Conservation (phyloP, 1,140 invertebrate genomes). For the Trichonephila clavata region DNA sequence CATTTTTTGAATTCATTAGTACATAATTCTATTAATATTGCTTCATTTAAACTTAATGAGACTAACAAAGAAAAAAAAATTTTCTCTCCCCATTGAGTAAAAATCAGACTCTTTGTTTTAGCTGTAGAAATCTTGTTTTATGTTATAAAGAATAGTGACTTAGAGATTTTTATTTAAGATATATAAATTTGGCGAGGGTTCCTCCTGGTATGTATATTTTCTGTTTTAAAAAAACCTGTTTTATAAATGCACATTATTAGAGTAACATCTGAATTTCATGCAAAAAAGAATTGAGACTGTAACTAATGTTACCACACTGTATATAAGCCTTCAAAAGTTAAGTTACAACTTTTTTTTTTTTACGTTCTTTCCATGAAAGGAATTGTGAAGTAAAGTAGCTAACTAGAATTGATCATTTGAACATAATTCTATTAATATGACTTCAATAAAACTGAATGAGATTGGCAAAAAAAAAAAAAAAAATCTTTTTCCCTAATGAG, state of each 20-base stretch:
- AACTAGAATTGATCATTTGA: not conserved
- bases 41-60: not conserved
- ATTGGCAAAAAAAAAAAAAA: not conserved
- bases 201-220: conserved; percentile 81
- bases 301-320: too few species aligned
- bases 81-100: too few species aligned
- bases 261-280: too few species aligned
- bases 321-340: too few species aligned
- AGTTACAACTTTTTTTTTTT: too few species aligned
- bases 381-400: too few species aligned
- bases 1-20: not conserved
- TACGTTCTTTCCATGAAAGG: too few species aligned
- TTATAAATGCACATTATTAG: too few species aligned
- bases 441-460: not conserved
- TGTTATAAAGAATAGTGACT: conserved; percentile 84
- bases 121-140: conserved; percentile 80
- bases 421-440: not conserved
- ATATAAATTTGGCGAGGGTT: conserved; percentile 82
- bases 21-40: not conserved
- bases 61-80: not conserved
- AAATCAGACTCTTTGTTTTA: too few species aligned
- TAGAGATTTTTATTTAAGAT: conserved; percentile 85
- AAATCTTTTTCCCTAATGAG: too few species aligned
- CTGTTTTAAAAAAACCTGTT: not conserved
- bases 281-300: too few species aligned